phyloP scores from a whole-genome alignment of 2,888 invertebrate species.

The Mimumesa dahlbomi region DNA sequence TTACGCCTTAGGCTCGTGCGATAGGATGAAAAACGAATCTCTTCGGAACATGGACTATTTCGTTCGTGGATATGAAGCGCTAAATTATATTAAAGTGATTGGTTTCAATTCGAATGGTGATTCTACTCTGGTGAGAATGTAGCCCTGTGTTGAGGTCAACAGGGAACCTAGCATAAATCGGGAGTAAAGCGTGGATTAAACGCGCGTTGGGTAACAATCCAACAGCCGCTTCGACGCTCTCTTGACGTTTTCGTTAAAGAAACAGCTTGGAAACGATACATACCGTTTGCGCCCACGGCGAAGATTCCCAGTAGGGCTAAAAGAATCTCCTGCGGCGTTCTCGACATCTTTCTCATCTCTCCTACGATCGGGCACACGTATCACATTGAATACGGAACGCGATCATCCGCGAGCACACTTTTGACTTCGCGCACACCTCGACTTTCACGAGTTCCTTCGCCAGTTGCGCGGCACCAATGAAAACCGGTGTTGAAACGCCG shows the following conservation, averaged over 20 bases:
- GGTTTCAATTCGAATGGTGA: no score
- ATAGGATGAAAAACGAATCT: no score
- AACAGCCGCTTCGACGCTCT: not conserved
- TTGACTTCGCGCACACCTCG: not conserved
- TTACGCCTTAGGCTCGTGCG: no score
- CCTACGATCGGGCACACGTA: constrained; percentile 23
- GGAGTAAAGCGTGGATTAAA: constrained; percentile 7
- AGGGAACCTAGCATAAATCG: not conserved
- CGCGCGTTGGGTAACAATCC: constrained; percentile 1
- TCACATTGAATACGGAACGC: constrained; percentile 65
- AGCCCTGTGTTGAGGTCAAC: no score
- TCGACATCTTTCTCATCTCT: constrained; percentile 65
- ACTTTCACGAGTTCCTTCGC: no score
- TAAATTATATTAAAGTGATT: no score
- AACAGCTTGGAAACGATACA: constrained; percentile 33
- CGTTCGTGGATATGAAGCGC: no score
- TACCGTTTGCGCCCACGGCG: constrained; percentile 70
- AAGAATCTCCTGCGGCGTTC: constrained; percentile 68
- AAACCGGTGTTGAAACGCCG: constrained; percentile 23
- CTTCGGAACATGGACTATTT: no score
- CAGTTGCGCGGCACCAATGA: constrained; percentile 18
- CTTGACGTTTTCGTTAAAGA: not conserved
- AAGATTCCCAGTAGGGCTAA: constrained; percentile 71
- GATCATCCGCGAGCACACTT: constrained; percentile 38
- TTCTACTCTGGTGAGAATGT: no score